These are phyloP conservation scores for Pterois miles DNA, from an alignment of 2,797 vertebrate genomes.

Conservation along the genomic window DNA sequence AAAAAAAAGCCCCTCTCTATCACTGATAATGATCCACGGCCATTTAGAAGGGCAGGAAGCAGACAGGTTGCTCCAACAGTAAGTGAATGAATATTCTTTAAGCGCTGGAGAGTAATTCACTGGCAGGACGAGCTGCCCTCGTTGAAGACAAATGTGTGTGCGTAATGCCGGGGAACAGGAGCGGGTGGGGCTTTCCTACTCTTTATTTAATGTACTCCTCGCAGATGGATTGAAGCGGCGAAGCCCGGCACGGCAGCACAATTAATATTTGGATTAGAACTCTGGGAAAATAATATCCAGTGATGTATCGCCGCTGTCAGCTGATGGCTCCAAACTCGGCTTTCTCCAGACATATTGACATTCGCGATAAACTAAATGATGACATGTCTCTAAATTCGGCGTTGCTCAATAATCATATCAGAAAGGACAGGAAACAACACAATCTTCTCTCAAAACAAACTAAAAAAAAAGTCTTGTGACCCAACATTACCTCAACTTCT, in stretches of 20 bases:
- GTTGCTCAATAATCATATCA: background rate
- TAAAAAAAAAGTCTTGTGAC: background rate
- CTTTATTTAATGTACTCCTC: conserved; percentile 73
- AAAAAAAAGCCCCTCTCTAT: conserved; percentile 46
- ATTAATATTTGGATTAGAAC: conserved; percentile 72
- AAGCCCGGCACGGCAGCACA: conserved; percentile 37
- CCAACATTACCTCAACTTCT: background rate
- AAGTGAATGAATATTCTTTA: conserved; percentile 79
- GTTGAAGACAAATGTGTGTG: conserved; percentile 75
- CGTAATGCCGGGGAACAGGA: conserved; percentile 61
- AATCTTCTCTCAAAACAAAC: background rate
- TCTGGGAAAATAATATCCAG: conserved; percentile 55
- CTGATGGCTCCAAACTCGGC: conserved; percentile 35
- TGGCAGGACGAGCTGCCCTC: conserved; percentile 61
- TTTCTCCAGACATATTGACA: conserved; percentile 44
- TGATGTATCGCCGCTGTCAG: conserved; percentile 57
- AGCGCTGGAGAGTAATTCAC: conserved; percentile 70
- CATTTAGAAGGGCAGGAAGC: conserved; percentile 69
- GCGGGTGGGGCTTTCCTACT: conserved; percentile 45
- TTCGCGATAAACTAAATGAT: conserved; percentile 37
- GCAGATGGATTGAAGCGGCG: conserved; percentile 60
- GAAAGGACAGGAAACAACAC: background rate
- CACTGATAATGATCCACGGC: conserved; percentile 71
- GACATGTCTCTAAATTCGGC: background rate
- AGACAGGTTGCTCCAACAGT: conserved; percentile 66